Percentiles rank a stretch among this genome's conserved stretches.
Conservation (phyloP, 2,113 vertebrate genomes). For the Tenrec ecaudatus region DNA sequence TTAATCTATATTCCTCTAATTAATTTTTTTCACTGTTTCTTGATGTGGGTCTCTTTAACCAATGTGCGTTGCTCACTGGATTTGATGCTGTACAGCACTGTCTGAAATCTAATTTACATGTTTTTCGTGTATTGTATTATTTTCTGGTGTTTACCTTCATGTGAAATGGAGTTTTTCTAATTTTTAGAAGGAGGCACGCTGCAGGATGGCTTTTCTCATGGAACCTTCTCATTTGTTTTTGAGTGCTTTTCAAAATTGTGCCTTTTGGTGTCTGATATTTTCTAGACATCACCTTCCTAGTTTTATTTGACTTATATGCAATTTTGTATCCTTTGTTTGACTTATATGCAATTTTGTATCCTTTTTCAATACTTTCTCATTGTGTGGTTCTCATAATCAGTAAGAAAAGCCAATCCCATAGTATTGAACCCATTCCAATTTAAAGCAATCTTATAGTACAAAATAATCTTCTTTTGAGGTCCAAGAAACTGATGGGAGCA, state of each 20-base stretch:
- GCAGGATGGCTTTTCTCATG: constrained; percentile 25
- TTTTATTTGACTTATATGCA: constrained; percentile 3
- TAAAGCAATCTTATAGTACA: no score
- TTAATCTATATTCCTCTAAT: not conserved
- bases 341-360: constrained; percentile 15
- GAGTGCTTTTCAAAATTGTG: not conserved
- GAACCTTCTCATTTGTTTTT: constrained; percentile 22
- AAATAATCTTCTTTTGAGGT: no score
- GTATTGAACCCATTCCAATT: no score
- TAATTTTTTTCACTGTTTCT: not conserved
- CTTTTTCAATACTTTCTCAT: not conserved
- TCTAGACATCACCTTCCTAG: not conserved
- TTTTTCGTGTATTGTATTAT: constrained; percentile 27
- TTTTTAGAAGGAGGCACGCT: not conserved
- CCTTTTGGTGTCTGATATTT: constrained; percentile 50
- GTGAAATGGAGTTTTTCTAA: not conserved
- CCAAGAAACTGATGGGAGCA: no score
- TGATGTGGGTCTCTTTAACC: not conserved
- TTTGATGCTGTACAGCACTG: not conserved
- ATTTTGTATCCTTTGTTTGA: constrained; percentile 34
- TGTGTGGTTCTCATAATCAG: not conserved
- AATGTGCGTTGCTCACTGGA: not conserved
- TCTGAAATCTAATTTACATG: not conserved
- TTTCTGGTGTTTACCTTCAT: constrained; percentile 19
- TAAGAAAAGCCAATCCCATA: no score